Base-by-base conservation (phyloP, 2,113 vertebrate species). In the Rousettus leschenaultii region DNA sequence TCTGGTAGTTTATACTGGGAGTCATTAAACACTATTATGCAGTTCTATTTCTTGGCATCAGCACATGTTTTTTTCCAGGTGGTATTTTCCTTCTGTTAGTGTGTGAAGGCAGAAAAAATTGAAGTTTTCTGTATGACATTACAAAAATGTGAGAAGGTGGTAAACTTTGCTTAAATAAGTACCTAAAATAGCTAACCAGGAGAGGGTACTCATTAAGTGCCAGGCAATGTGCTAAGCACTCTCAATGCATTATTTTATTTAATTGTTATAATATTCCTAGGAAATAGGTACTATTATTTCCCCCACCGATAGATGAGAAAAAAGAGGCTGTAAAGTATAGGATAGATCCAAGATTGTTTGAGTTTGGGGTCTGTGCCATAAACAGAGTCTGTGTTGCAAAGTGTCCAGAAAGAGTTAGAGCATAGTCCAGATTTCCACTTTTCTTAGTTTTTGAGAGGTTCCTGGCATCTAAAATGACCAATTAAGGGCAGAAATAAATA, bases 11-110 rank as follows among this genome's bases (percentile, higher is more conserved):
- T 96, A 86, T 43, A 22, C 77, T 65, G 89, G 89, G 38, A 95
- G 88, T 89, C 40, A 94, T 97, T 95, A 95, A 82, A 66, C 75
- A 40, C 93, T 91, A 74, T 74, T 57, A 95, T 35, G 24, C 6
- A 51, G 71, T 86, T 91, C 96, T 45, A 14, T 80, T 97, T 95
- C 75, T 84, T 98, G 97, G 80, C 43, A 38, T 87, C 82, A 51
- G 88, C 26, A 79, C 85, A 45, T 38, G 30, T 85, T 80, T 91
- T 80, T 91, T 95, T 96, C 87, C 24, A 84, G 92, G 83, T 82
- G 91, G 97, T 96, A 84, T 86, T 97, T 98, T 93, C 84, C 96
- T 97, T 97, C 97, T 92, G 51, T 74, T 91, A 86, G 38, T 71
- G 45, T 97, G 51, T 93, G 86, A 84, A 96, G 77, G 59, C 55